These are phyloP conservation scores for Sinotaia quadrata DNA, from an alignment of 2,888 invertebrate genomes.

Conservation along the genomic window DNA sequence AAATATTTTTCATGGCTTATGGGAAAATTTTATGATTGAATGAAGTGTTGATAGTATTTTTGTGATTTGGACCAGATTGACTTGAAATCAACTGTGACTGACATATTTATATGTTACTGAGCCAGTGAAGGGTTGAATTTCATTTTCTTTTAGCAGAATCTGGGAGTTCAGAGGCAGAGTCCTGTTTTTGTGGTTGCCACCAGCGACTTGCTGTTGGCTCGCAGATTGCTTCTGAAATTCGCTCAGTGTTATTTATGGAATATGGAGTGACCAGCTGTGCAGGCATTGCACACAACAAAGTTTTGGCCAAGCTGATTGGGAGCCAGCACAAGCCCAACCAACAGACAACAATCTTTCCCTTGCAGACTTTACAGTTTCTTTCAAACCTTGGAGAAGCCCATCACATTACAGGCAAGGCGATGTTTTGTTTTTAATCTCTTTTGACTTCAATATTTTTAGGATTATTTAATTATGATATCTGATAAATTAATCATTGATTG, in stretches of 20 bases:
- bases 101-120: too few relatives aligned
- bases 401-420: slow-evolving; percentile 52
- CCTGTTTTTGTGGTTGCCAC: slow-evolving; percentile 84
- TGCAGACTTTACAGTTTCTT: slow-evolving; percentile 79
- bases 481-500: too few relatives aligned
- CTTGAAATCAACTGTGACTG: too few relatives aligned
- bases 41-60: too few relatives aligned
- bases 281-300: slow-evolving; percentile 87
- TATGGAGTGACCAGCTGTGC: slow-evolving; percentile 86
- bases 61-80: too few relatives aligned
- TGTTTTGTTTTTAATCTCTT: too few relatives aligned
- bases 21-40: too few relatives aligned
- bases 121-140: too few relatives aligned
- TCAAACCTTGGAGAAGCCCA: slow-evolving; percentile 74
- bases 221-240: slow-evolving; percentile 83
- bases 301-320: slow-evolving; percentile 82
- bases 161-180: not conserved
- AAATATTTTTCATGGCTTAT: too few relatives aligned
- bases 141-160: not conserved
- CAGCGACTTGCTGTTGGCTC: slow-evolving; percentile 81
- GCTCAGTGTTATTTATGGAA: slow-evolving; percentile 79
- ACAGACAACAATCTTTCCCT: slow-evolving; percentile 85
- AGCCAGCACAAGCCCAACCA: slow-evolving; percentile 79
- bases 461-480: too few relatives aligned
- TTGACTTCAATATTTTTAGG: too few relatives aligned